Conservation (phyloP, 2,888 invertebrate genomes). For the Melolontha melolontha region DNA sequence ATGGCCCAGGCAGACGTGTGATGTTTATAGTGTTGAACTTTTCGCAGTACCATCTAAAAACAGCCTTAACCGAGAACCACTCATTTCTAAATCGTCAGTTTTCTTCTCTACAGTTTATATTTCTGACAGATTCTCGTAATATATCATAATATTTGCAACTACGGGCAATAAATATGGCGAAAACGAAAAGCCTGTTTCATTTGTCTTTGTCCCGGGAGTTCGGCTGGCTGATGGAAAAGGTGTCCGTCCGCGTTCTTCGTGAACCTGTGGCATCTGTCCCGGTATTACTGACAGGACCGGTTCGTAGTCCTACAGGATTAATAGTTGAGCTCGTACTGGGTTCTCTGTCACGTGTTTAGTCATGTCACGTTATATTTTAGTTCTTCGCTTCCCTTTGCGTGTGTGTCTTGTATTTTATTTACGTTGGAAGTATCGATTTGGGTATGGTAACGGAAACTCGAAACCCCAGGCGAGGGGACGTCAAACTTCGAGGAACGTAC, state of each 20-base stretch:
- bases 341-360: conserved; percentile 32
- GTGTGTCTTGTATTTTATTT: too few species aligned
- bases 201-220: conserved; percentile 29
- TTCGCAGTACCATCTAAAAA: too few species aligned
- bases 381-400: neutral
- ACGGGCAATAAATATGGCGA: conserved; percentile 32
- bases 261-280: conserved; percentile 30
- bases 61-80: too few species aligned
- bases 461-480: too few species aligned
- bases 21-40: too few species aligned
- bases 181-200: conserved; percentile 29
- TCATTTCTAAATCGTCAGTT: neutral
- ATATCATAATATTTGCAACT: conserved; percentile 43
- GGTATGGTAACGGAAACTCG: too few species aligned
- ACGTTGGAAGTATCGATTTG: too few species aligned
- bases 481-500: too few species aligned
- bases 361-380: conserved; percentile 36
- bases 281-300: conserved; percentile 9
- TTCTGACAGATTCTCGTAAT: conserved; percentile 37
- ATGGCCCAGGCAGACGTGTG: too few species aligned
- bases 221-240: conserved; percentile 19
- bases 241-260: conserved; percentile 10
- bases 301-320: conserved; percentile 39
- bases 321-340: conserved; percentile 39
- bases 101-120: conserved; percentile 35